These are phyloP conservation scores for Amphiprion ocellaris DNA, from an alignment of 2,113 vertebrate species.

Conservation along the genomic window DNA sequence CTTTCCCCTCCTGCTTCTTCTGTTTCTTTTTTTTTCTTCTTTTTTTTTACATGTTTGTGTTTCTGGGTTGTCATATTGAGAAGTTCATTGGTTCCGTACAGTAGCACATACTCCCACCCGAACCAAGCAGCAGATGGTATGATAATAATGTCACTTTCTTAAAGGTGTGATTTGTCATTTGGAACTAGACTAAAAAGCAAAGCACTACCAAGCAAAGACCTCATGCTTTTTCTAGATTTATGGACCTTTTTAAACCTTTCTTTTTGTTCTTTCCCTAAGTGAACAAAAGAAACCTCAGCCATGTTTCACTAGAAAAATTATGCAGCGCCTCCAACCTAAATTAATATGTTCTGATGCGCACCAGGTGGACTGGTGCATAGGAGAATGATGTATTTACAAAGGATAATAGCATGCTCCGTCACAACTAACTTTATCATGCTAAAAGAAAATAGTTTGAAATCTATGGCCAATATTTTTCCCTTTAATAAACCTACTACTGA, in stretches of 20 bases:
- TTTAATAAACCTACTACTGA: too few species aligned
- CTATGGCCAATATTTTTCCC: too few species aligned
- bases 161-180: constrained; percentile 37
- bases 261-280: constrained; percentile 2
- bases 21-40: background rate
- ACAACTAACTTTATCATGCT: too few species aligned
- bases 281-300: constrained; percentile 12
- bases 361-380: too few species aligned
- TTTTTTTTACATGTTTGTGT: background rate
- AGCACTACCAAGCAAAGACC: background rate
- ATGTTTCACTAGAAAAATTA: constrained; percentile 3
- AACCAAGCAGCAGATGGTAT: constrained; percentile 41
- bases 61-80: background rate
- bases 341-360: constrained; percentile 4
- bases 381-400: too few species aligned
- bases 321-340: background rate
- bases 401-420: too few species aligned
- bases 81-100: constrained; percentile 2
- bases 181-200: constrained; percentile 35
- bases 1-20: background rate
- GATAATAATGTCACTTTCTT: constrained; percentile 24
- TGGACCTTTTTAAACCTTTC: background rate
- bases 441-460: too few species aligned
- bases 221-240: constrained; percentile 26
- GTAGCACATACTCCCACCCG: background rate